Base-by-base conservation (phyloP, 2,888 invertebrate genomes). In the Pherbina coryleti region DNA sequence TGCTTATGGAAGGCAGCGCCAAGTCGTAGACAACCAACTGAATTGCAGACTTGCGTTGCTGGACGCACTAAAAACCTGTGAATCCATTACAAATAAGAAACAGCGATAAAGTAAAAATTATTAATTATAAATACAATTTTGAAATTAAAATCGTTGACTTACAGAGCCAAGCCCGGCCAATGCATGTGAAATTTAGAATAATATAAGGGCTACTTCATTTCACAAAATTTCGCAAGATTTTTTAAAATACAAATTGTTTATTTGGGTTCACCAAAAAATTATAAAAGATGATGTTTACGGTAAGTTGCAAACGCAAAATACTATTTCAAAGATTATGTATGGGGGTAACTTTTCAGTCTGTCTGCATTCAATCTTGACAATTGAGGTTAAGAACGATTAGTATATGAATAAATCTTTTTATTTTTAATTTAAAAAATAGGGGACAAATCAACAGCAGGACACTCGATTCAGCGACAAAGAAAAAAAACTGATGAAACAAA, bases 381-480 rank as follows among this genome's bases (percentile, higher is more conserved):
- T 34, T 31, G 28, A 17, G 22, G 17, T 25, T 17, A 62, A 31
- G n/a, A 19, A 55, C 22, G 19, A 19, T 22, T 25, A 22, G 14
- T 28, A 25, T 62, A 1, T 25, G 17, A 22, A 62, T n/a, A 28
- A 62, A 9, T 1, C 3, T 55, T 22, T 19, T 19, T 22, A n/a
- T 55, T 55, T 22, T 19, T 53, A 53, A 53, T 19, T 5, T 55
- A 5, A 14, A 62, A 62, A 62, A 55, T 64, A 99, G 98, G 99
- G 99, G 82, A 99, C 99, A 49, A 98, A 96, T 87, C 96, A 98
- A 79, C 98, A 99, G 90, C 99, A 99, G 91, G 99, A 99, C 91
- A 98, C 97, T 87, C 95, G 99, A 87, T 99, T 99, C 91, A 96
- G 98, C 88, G 99, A 99, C 91, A 99, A 99, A 91, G 98, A 99